Conservation (phyloP, 1,140 invertebrate species). For the Belonocnema kinseyi region DNA sequence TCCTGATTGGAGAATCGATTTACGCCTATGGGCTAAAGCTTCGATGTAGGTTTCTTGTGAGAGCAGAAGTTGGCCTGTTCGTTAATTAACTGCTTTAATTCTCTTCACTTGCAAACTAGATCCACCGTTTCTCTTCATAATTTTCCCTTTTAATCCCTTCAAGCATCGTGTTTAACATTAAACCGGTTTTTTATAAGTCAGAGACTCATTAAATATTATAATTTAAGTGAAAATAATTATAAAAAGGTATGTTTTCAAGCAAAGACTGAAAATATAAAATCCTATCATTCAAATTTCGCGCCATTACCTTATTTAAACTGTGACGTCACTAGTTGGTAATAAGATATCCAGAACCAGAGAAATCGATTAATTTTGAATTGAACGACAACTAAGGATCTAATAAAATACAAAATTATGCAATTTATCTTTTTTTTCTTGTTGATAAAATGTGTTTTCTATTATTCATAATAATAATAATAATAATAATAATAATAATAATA, state of each 20-base stretch:
- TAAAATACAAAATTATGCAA: too few species aligned
- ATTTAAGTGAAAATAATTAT: too few species aligned
- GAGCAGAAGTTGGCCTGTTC: constrained; percentile 50
- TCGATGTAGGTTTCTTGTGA: constrained; percentile 1
- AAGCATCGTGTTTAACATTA: constrained; percentile 29
- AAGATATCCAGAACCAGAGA: too few species aligned
- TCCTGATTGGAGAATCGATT: constrained; percentile 42
- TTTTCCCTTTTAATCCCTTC: constrained; percentile 14
- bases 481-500: too few species aligned
- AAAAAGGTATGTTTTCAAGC: constrained; percentile 22
- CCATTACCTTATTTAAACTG: background rate
- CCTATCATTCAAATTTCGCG: too few species aligned
- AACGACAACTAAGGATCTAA: too few species aligned
- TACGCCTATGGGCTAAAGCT: constrained; percentile 30
- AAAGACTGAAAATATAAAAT: constrained; percentile 35
- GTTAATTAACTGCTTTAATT: constrained; percentile 55
- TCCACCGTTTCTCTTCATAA: background rate
- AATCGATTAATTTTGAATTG: too few species aligned
- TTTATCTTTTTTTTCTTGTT: too few species aligned
- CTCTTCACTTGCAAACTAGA: constrained; percentile 24
- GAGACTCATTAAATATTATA: too few species aligned
- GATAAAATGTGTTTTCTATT: too few species aligned
- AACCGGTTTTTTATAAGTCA: constrained; percentile 8
- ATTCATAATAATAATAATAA: too few species aligned
- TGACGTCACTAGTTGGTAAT: background rate